Base-by-base conservation (phyloP, 2,113 vertebrate genomes). In the Sardina pilchardus region DNA sequence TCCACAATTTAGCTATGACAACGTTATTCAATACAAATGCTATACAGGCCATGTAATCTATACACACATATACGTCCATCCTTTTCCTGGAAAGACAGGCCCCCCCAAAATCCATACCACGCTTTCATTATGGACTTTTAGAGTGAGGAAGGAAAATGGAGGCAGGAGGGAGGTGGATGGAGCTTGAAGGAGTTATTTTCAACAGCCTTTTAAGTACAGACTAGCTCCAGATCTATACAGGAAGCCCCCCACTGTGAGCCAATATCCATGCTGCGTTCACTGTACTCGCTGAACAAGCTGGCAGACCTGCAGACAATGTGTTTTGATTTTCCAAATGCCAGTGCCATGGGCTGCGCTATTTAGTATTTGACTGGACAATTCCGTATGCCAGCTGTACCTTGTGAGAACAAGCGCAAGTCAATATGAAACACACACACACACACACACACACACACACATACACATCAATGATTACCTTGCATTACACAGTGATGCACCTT, bases 201-300 rank as follows among this genome's bases (percentile, higher is more conserved):
- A 78, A 78, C 71, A 17, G 71, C 71, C 71, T 78, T 78, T 78
- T 78, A 78, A 78, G 16, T 36, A 78, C 71, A 78, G 71, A 78
- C 71, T 12, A 36, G 71, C 71, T 78, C 26, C 26, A 34, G 71
- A 78, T 78, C 71, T 39, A 78, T 78, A 78, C 71, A 78, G 71
- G 71, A 78, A 78, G 71, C 30, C 5, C 71, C 71, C 30, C 36
- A 34, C 71, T 36, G 71, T 78, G 71, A 78, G 71, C 71, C 71
- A 36, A 78, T 78, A 78, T 34, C 71, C 26, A 36, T 16, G 34
- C 30, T 78, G 71, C 71, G 36, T 36, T 78, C 71, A 36, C 30
- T 36, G 71, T 16, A 3, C 30, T 78, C 39, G 71, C 71, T 78
- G 30, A 78, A 78, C 30, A 78, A 78, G 71, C 71, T 78, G 0